Evolutionary conservation across 2,888 invertebrate species (phyloP).

Genomic region (Leptinotarsa juncta): DNA sequence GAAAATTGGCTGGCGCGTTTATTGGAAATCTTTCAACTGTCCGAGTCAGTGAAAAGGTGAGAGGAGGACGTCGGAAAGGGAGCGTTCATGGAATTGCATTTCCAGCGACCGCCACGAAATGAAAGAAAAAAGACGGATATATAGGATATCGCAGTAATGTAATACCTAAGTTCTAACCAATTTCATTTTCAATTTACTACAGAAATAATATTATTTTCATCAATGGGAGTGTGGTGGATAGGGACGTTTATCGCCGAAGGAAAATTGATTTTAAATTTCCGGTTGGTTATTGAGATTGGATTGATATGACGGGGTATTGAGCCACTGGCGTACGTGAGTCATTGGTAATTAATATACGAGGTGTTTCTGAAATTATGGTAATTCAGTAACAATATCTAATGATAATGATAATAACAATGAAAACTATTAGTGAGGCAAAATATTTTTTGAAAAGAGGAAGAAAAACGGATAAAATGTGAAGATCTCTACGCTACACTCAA

Average conservation of each 20-base stretch:
- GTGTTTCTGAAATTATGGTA: too few relatives aligned
- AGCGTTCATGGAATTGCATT: slow-evolving; percentile 61
- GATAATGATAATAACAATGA: too few relatives aligned
- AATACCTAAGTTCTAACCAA: slow-evolving; percentile 46
- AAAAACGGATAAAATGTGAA: too few relatives aligned
- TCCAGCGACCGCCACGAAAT: slow-evolving; percentile 47
- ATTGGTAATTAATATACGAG: background rate
- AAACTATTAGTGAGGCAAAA: too few relatives aligned
- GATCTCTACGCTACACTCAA: too few relatives aligned
- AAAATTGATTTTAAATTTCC: slow-evolving; percentile 15
- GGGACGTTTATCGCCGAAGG: slow-evolving; percentile 10
- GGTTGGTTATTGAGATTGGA: slow-evolving; percentile 14
- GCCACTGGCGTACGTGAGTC: background rate
- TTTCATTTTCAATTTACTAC: slow-evolving; percentile 46
- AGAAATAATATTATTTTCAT: slow-evolving; percentile 42
- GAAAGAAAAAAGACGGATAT: slow-evolving; percentile 45
- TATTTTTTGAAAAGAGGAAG: too few relatives aligned
- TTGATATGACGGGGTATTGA: background rate
- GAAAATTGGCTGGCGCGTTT: slow-evolving; percentile 60
- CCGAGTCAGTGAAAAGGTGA: slow-evolving; percentile 62
- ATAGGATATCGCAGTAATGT: slow-evolving; percentile 44
- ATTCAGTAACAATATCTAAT: too few relatives aligned
- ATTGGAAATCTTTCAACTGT: slow-evolving; percentile 68
- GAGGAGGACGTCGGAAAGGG: slow-evolving; percentile 49
- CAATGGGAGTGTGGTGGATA: slow-evolving; percentile 24